Percentiles rank a stretch among this genome's conserved stretches.
Conservation (phyloP, 2,888 invertebrate genomes). For the Thymelicus sylvestris region DNA sequence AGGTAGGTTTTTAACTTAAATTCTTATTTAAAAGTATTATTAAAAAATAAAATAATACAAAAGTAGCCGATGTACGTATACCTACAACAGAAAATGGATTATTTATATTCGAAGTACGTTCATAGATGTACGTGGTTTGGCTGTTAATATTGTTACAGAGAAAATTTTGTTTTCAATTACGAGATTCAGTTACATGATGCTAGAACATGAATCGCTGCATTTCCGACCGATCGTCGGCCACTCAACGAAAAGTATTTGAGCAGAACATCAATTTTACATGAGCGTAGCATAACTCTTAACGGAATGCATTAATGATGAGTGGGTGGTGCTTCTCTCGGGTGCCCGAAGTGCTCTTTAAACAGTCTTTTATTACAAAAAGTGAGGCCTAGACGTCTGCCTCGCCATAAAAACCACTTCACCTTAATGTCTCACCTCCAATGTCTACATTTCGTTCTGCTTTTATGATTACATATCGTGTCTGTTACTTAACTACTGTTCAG, state of each 20-base stretch:
- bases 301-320: constrained; percentile 69
- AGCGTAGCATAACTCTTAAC: constrained; percentile 62
- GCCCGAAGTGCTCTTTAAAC: constrained; percentile 58
- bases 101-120: constrained; percentile 73
- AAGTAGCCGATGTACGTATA: constrained; percentile 16
- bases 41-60: constrained; percentile 39
- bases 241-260: constrained; percentile 51
- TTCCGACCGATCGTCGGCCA: constrained; percentile 48
- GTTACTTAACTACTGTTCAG: not conserved
- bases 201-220: constrained; percentile 52
- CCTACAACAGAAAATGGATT: constrained; percentile 40
- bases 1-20: too few relatives aligned
- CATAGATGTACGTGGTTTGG: constrained; percentile 66
- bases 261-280: constrained; percentile 62
- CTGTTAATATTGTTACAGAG: constrained; percentile 68
- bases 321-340: constrained; percentile 49
- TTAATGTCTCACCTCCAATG: constrained; percentile 24
- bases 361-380: constrained; percentile 57
- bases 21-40: constrained; percentile 2
- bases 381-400: constrained; percentile 54
- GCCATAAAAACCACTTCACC: constrained; percentile 50
- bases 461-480: not conserved
- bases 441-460: not conserved
- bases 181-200: constrained; percentile 54
- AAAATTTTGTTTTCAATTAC: constrained; percentile 76